These are phyloP conservation scores for Rhyacichthys aspro DNA, from an alignment of 2,797 vertebrate species.

Conservation along the genomic window DNA sequence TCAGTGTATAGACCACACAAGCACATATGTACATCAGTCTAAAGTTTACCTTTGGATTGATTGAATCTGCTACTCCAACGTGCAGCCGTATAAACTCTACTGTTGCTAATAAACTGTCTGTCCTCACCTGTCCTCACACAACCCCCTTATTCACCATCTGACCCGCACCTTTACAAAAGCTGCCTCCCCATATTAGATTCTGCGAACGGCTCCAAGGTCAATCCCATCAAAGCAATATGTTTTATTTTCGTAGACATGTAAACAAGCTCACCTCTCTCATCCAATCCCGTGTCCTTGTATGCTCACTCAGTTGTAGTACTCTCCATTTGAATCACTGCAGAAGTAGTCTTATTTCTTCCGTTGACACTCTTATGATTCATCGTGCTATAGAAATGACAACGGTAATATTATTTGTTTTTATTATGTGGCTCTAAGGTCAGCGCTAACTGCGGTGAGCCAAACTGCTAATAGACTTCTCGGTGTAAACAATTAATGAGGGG, in stretches of 20 bases:
- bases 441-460: constrained; percentile 29
- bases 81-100: too few relatives aligned
- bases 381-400: constrained; percentile 49
- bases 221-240: neutral
- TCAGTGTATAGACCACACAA: too few relatives aligned
- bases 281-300: neutral
- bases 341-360: constrained; percentile 1
- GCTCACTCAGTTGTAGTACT: neutral
- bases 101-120: too few relatives aligned
- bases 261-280: neutral
- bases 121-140: neutral
- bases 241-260: neutral
- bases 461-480: constrained; percentile 21
- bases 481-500: constrained; percentile 37
- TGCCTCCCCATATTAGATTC: neutral
- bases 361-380: constrained; percentile 33
- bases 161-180: neutral
- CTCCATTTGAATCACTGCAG: neutral
- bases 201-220: neutral
- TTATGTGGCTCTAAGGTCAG: constrained; percentile 51
- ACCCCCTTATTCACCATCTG: neutral
- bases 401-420: constrained; percentile 50
- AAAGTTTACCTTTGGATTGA: too few relatives aligned
- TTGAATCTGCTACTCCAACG: too few relatives aligned
- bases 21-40: too few relatives aligned